phyloP scores from a whole-genome alignment of 1,140 invertebrate genomes.

The Neodiprion virginianus region DNA sequence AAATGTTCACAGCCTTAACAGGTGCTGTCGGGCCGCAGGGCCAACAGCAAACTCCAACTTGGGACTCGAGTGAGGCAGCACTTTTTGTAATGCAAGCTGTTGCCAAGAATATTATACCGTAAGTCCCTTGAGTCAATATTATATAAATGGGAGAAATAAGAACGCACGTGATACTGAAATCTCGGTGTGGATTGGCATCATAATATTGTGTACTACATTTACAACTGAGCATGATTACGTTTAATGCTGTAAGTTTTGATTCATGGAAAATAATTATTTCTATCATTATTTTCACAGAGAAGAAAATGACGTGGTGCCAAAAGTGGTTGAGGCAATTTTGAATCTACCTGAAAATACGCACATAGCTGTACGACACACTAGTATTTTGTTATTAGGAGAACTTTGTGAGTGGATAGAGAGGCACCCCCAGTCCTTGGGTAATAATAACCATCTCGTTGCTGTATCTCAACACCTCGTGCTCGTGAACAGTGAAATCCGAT shows the following conservation, averaged over 20 bases:
- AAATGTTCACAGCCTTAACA: slow-evolving; percentile 81
- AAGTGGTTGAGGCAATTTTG: slow-evolving; percentile 91
- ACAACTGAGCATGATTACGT: too few relatives aligned
- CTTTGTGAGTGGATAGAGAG: slow-evolving; percentile 94
- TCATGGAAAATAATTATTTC: slow-evolving; percentile 11
- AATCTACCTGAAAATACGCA: slow-evolving; percentile 85
- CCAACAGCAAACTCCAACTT: slow-evolving; percentile 70
- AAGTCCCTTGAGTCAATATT: slow-evolving; percentile 59
- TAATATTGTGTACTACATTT: not conserved
- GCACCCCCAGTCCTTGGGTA: slow-evolving; percentile 80
- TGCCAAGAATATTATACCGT: slow-evolving; percentile 95
- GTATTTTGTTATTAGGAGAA: slow-evolving; percentile 89
- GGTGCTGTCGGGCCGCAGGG: slow-evolving; percentile 43
- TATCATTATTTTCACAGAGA: slow-evolving; percentile 68
- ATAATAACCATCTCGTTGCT: slow-evolving; percentile 26
- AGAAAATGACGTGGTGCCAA: slow-evolving; percentile 90
- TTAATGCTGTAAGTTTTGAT: not conserved
- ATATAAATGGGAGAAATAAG: not conserved
- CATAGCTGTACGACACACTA: slow-evolving; percentile 87
- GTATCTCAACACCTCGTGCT: not conserved
- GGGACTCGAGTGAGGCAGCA: slow-evolving; percentile 94
- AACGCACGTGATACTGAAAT: not conserved
- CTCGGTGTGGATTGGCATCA: not conserved
- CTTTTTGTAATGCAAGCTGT: slow-evolving; percentile 96
- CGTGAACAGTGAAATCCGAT: too few relatives aligned